Conservation (phyloP, 2,113 vertebrate genomes). For the Epinephelus lanceolatus region DNA sequence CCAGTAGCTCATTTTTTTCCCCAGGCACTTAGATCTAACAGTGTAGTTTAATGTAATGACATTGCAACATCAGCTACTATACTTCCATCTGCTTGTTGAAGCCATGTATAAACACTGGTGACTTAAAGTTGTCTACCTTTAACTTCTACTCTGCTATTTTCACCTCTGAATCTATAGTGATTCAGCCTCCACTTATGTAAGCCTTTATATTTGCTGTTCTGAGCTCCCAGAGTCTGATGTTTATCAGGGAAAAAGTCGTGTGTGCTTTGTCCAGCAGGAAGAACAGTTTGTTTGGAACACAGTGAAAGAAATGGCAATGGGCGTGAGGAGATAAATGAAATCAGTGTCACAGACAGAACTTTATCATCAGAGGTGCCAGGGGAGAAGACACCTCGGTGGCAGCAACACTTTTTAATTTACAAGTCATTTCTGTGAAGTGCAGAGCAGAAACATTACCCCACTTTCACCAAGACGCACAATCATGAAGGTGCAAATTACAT, state of each 20-base stretch:
- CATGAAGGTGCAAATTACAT: constrained; percentile 6
- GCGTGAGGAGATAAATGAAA: neutral
- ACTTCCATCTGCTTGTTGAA: constrained; percentile 6
- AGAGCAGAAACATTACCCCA: neutral
- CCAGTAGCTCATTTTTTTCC: constrained; percentile 16
- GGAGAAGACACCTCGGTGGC: neutral
- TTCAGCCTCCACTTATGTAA: neutral
- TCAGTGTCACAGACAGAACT: neutral
- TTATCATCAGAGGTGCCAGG: neutral
- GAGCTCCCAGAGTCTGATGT: neutral
- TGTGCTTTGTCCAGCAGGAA: neutral
- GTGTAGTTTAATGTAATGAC: constrained; percentile 9
- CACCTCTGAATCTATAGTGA: neutral
- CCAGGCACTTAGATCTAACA: constrained; percentile 9
- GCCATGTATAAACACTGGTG: neutral
- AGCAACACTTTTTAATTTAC: neutral
- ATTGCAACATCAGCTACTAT: neutral
- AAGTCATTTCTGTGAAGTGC: neutral
- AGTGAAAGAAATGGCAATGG: neutral
- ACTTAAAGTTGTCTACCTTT: neutral
- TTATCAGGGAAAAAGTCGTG: neutral
- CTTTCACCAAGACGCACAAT: neutral
- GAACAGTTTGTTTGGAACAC: neutral
- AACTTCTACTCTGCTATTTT: neutral
- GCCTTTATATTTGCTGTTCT: neutral